These are phyloP conservation scores for Sebastes fasciatus DNA, from an alignment of 2,113 vertebrate species.

Conservation along the genomic window DNA sequence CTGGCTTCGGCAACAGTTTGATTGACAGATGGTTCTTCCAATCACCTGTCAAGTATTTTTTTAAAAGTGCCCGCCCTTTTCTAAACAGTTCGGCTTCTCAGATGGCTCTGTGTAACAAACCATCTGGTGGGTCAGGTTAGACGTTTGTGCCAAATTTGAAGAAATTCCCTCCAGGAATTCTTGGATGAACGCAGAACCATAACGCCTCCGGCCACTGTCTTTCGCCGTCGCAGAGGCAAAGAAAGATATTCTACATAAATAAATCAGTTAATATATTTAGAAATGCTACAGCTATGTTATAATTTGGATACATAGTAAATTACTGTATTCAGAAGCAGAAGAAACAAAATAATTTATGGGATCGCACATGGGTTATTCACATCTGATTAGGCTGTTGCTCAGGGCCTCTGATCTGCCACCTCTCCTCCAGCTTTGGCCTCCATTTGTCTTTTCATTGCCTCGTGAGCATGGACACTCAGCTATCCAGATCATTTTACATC, in stretches of 20 bases:
- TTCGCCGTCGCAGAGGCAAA: no score
- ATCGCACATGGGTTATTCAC: constrained; percentile 37
- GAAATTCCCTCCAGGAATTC: no score
- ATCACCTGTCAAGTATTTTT: no score
- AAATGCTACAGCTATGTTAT: not conserved
- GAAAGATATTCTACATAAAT: not conserved
- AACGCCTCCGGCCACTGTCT: no score
- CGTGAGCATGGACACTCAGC: constrained; percentile 2
- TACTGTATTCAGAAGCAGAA: not conserved
- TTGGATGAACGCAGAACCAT: no score
- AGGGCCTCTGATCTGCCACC: constrained; percentile 2
- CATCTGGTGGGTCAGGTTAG: no score
- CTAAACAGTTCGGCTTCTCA: no score
- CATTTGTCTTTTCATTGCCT: constrained; percentile 25
- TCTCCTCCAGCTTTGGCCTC: constrained; percentile 25
- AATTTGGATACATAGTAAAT: constrained; percentile 2
- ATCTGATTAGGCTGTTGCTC: constrained; percentile 28
- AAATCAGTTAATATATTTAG: not conserved
- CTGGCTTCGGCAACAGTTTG: no score
- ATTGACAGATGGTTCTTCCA: no score
- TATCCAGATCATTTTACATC: constrained; percentile 24
- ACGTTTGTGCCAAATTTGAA: no score
- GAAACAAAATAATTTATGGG: constrained; percentile 18
- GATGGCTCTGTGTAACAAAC: no score
- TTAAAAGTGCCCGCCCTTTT: no score